Conservation (phyloP, 2,113 vertebrate species). For the Junco hyemalis region DNA sequence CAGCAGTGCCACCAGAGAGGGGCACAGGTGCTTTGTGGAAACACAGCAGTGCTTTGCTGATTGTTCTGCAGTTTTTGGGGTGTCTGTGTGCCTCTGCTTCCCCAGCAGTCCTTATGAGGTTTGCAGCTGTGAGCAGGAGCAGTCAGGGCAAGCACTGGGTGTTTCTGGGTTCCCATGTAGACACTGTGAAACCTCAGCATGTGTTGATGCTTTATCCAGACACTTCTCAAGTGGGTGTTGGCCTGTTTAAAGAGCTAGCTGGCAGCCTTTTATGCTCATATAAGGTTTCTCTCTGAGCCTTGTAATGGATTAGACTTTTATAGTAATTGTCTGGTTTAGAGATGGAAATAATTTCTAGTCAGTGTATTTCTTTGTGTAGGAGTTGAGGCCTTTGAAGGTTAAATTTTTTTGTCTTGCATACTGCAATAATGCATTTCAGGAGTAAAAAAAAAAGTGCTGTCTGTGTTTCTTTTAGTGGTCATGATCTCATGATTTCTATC, state of each 20-base stretch:
- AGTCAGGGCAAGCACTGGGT: background rate
- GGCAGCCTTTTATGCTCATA: background rate
- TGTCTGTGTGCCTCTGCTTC: background rate
- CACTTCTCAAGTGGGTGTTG: background rate
- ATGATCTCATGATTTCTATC: background rate
- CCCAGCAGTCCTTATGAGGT: accelerated
- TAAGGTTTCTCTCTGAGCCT: background rate
- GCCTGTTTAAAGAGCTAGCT: background rate
- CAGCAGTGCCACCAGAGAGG: background rate
- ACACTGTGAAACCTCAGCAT: conserved; percentile 4
- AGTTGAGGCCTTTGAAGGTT: background rate
- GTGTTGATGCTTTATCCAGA: conserved; percentile 47
- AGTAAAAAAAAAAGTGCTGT: background rate
- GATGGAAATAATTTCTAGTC: background rate
- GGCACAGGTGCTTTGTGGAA: background rate
- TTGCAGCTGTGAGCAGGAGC: background rate
- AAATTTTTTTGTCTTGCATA: background rate
- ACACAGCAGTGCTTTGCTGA: accelerated
- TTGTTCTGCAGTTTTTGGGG: background rate
- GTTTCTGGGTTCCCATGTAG: background rate
- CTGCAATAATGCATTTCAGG: background rate
- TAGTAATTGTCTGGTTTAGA: background rate
- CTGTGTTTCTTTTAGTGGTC: background rate
- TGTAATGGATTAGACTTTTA: background rate
- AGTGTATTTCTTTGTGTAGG: background rate